A percentile compares a stretch with the other conserved stretches of the same genome.
Evolutionary conservation across 2,888 invertebrate genomes (phyloP).

Genomic region (Tuberolachnus salignus): DNA sequence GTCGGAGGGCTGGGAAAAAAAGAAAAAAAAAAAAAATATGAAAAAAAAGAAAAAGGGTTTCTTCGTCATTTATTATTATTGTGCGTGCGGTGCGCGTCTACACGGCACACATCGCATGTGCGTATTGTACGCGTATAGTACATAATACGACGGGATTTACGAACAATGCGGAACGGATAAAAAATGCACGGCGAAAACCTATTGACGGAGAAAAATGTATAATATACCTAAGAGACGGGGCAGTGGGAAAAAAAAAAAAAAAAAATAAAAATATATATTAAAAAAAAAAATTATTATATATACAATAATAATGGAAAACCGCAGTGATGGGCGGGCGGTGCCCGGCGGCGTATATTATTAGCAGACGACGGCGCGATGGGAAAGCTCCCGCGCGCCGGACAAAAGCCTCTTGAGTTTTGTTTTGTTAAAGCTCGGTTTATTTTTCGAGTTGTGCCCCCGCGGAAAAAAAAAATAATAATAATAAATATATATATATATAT

Average conservation of each 20-base stretch:
- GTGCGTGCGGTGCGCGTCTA: neutral
- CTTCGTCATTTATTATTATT: slow-evolving; percentile 29
- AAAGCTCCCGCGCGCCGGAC: slow-evolving; percentile 26
- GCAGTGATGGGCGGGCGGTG: neutral
- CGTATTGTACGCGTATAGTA: too few species aligned
- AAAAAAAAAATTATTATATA: neutral
- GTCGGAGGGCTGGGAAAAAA: neutral
- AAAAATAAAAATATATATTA: slow-evolving; percentile 1
- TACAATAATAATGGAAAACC: slow-evolving; percentile 11
- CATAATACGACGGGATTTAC: neutral
- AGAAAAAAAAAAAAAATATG: too few species aligned
- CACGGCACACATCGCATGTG: neutral
- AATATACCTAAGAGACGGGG: too few species aligned
- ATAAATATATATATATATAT: neutral
- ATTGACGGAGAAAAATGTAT: slow-evolving; percentile 30
- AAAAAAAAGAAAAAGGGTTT: slow-evolving; percentile 45
- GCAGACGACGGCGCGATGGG: too few species aligned
- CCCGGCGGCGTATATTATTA: too few species aligned
- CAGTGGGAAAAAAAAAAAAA: neutral
- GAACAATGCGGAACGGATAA: slow-evolving; percentile 38
- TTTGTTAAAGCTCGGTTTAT: slow-evolving; percentile 52
- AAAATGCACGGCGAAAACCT: slow-evolving; percentile 36
- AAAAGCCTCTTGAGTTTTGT: slow-evolving; percentile 53
- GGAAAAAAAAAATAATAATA: slow-evolving; percentile 34
- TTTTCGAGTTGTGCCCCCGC: slow-evolving; percentile 32